Percentiles rank a stretch among this genome's conserved stretches.
Conservation (phyloP, 92 coral and sea anemone species). For the Porites evermanni region DNA sequence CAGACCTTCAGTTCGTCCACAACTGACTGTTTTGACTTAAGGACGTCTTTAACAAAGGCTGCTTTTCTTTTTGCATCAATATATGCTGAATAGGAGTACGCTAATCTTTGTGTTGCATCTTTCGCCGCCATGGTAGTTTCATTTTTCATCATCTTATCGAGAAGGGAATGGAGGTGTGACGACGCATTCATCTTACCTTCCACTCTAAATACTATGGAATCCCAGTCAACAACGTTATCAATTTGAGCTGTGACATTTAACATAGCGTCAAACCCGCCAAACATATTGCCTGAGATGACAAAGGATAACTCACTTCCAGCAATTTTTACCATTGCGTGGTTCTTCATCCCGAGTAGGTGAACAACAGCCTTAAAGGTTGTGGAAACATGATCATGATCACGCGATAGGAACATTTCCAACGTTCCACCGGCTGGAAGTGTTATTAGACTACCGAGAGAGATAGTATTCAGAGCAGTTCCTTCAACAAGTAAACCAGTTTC, state of each 20-base stretch:
- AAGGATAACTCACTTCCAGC: constrained; percentile 6
- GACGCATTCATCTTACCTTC: constrained; percentile 38
- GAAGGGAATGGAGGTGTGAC: constrained; percentile 14
- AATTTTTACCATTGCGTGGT: not conserved
- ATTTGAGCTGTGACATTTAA: constrained; percentile 37
- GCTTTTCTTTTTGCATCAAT: constrained; percentile 33
- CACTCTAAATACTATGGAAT: constrained; percentile 28
- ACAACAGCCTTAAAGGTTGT: not conserved
- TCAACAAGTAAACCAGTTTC: not conserved
- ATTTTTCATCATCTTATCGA: constrained; percentile 27
- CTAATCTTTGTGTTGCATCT: constrained; percentile 21
- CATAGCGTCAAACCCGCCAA: constrained; percentile 17
- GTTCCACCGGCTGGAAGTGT: not conserved
- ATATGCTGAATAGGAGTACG: constrained; percentile 25
- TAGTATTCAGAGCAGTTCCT: not conserved
- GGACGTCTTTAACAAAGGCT: not conserved
- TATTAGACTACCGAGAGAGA: not conserved
- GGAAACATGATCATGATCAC: not conserved
- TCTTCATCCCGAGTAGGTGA: not conserved
- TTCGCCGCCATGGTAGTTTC: constrained; percentile 31
- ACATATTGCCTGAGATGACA: constrained; percentile 4
- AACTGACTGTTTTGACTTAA: not conserved
- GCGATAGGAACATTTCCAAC: not conserved
- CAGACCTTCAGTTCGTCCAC: not conserved
- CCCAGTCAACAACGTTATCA: constrained; percentile 33